These are phyloP conservation scores for Pomatorhinus ruficollis DNA, from an alignment of 2,113 vertebrate genomes.

Conservation along the genomic window DNA sequence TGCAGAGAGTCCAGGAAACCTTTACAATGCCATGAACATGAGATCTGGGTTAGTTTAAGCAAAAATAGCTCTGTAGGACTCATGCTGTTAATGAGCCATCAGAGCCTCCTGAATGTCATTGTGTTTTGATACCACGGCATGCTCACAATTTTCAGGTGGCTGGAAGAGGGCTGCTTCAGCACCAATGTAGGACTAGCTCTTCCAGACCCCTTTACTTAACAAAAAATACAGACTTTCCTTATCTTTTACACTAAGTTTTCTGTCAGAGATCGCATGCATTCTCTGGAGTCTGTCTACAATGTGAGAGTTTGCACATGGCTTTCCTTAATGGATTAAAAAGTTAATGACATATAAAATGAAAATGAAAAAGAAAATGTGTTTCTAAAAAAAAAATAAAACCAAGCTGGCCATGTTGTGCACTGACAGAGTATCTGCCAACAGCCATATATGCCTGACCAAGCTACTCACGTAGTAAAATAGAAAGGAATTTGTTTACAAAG, in stretches of 20 bases:
- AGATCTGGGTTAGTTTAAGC: not conserved
- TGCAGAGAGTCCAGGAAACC: not conserved
- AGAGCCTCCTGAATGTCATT: not conserved
- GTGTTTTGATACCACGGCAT: not conserved
- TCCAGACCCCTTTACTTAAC: not conserved
- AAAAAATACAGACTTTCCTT: not conserved
- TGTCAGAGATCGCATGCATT: not conserved
- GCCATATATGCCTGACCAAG: not conserved
- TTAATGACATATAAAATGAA: not conserved
- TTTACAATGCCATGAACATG: not conserved
- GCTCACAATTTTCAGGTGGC: not conserved
- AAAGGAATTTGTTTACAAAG: not conserved
- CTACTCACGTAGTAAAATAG: not conserved
- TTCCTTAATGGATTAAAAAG: not conserved
- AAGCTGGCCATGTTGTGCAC: not conserved
- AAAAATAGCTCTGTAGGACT: not conserved
- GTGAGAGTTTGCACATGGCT: not conserved
- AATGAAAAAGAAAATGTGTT: not conserved
- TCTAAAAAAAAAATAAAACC: not conserved
- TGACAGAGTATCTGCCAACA: not conserved
- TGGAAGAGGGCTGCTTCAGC: not conserved
- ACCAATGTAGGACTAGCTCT: not conserved
- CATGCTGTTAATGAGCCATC: not conserved
- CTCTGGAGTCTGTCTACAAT: not conserved
- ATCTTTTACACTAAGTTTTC: not conserved